Base-by-base conservation (phyloP, 2,113 vertebrate genomes). In the Saccopteryx leptura region DNA sequence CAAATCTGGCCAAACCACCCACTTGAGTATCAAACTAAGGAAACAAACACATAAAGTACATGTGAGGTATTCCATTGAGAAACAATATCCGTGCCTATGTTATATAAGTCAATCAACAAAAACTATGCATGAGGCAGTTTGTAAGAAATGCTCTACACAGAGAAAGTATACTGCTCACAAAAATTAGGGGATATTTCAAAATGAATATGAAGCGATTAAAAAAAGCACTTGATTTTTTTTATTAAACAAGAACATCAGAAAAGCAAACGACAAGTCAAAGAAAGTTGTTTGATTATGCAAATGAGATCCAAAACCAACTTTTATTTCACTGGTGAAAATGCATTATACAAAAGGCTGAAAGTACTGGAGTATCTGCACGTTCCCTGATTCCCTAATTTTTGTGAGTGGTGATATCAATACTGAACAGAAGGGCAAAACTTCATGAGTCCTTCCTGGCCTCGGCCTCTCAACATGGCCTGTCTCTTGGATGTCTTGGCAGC, bases 41-140 rank as follows among this genome's bases (percentile, higher is more conserved):
- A 87, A 68, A 87, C 11, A 89, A 87, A 76, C n/a, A 78, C 78
- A 88, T 17, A 80, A 85, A 94, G 89, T 75, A 24, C 48, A 56
- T 24, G 56, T 1, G n/a, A 93, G 75, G 28, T 88, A 75, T 86
- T 87, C 76, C 17, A 12, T 2, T 33, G 48, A 63, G 88, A 94
- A 94, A 81, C 65, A 74, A 91, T 63, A 89, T 71, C 72, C 24
- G 0, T 61, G 52, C 31, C 24, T n/a, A 48, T 54, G 52, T 68
- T 90, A 28, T 6, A 74, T 56, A 96, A 95, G 85, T 48, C 78
- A 91, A 61, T 90, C 86, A 94, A 91, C 50, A 65, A 69, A 72
- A 89, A 89, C 63, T 28, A 86, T 6, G 8, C 54, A 56, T 28
- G 15, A 69, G 72, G 8, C 28, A 33, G 24, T 79, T 52, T 92